These are phyloP conservation scores for Eublepharis macularius DNA, from an alignment of 2,113 vertebrate species.

Conservation along the genomic window DNA sequence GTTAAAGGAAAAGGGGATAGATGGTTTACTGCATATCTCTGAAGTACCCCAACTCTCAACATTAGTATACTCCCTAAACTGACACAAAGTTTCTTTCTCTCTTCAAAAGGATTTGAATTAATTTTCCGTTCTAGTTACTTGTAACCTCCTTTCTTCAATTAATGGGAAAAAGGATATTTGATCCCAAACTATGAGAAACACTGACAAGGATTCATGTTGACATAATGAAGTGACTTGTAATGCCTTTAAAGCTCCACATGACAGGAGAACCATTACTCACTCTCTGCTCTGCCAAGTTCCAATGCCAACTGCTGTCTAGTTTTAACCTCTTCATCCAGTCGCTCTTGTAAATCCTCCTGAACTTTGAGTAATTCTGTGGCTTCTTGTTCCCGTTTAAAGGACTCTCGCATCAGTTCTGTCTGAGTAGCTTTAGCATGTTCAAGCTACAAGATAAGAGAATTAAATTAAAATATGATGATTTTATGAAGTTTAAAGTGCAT, in stretches of 20 bases:
- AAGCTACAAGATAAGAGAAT: slow-evolving; percentile 74
- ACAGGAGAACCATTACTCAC: slow-evolving; percentile 66
- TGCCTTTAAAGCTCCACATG: slow-evolving; percentile 3
- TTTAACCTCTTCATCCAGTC: slow-evolving; percentile 83
- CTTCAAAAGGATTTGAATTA: background rate
- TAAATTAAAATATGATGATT: slow-evolving; percentile 27
- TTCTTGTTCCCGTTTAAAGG: slow-evolving; percentile 89
- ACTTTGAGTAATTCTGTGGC: slow-evolving; percentile 83
- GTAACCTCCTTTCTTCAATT: background rate
- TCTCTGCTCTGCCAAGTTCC: slow-evolving; percentile 92
- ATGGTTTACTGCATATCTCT: background rate
- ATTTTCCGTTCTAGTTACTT: slow-evolving; percentile 6
- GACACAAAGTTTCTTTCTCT: background rate
- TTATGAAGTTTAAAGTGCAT: background rate
- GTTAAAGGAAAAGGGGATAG: background rate
- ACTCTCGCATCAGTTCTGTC: slow-evolving; percentile 93
- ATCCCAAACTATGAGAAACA: background rate
- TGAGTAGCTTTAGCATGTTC: slow-evolving; percentile 93
- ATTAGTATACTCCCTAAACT: background rate
- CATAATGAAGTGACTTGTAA: background rate
- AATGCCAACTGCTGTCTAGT: slow-evolving; percentile 89
- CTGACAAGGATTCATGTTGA: background rate
- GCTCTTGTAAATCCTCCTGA: slow-evolving; percentile 92
- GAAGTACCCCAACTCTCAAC: background rate
- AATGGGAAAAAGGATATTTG: background rate